Evolutionary conservation across 2,797 vertebrate genomes (phyloP), one percentile per base, ranked within the genome.

Genomic region (Chaunax sp.): DNA sequence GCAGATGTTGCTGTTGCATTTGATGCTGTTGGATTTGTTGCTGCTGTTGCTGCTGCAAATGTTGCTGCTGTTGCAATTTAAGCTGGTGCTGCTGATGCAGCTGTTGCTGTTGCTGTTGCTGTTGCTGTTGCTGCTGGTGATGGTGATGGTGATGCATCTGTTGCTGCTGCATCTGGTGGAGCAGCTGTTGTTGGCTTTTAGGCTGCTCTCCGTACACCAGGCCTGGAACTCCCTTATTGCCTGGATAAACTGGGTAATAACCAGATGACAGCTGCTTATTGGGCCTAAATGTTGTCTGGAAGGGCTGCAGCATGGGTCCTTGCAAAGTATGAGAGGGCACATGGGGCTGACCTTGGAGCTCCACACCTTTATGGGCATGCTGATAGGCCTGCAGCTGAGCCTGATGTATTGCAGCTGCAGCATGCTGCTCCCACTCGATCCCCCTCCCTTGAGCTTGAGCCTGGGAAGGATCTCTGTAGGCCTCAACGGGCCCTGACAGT

Each of bases 211-310:
- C 71, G 64, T 94, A 94, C 0, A 91, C 83, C 7, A 95, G 84
- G 78, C 87, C 92, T 5, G 93, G 87, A 69, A 93, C 88, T n/a
- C 86, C 71, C 11, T 96, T 95, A 66, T 93, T 94, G 65, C 95
- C 94, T 54, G 83, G 78, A 63, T 96, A 97, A 71, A 95, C 95
- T 0, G 96, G 87, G 72, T 95, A 92, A 65, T 95, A 89, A 10
- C 94, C 93, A 20, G 93, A 80, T 51, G 94, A 74, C 72, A 90
- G 89, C 61, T 88, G 95, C 81, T 96, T 96, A 82, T 89, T 94
- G 80, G 95, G 93, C 69, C 95, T 94, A 33, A 97, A 98, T 0
- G 96, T 95, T 40, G 96, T 61, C 81, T 96, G 96, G 81, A 97
- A 97, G 70, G 96, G 91, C 38, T 97, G 96, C 86, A 97, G 68